phyloP scores from a whole-genome alignment of 2,113 vertebrate species.

The Condylura cristata region DNA sequence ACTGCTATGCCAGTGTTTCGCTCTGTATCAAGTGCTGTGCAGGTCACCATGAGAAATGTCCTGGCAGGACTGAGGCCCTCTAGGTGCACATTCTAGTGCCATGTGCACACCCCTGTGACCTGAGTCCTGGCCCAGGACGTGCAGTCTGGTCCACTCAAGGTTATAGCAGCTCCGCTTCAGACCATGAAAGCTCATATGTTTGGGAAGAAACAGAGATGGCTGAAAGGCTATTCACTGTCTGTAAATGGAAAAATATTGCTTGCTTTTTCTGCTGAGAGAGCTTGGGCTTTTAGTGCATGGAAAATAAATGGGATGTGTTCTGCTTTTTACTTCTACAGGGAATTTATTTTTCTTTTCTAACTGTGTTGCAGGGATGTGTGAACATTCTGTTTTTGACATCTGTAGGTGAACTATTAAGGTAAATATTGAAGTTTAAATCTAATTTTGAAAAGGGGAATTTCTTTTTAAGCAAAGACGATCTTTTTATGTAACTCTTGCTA shows the following conservation, averaged over 20 bases:
- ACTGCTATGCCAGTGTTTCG: neutral
- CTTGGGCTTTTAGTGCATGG: neutral
- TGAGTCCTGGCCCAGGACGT: neutral
- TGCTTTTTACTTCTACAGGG: neutral
- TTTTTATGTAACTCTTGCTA: neutral
- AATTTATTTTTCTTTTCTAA: constrained; percentile 33
- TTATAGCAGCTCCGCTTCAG: neutral
- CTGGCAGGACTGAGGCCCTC: neutral
- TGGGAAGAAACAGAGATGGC: neutral
- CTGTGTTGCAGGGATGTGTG: constrained; percentile 87
- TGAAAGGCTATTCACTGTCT: neutral
- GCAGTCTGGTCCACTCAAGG: neutral
- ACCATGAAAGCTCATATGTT: neutral
- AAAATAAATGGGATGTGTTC: neutral
- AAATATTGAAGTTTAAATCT: constrained; percentile 69
- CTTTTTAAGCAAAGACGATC: constrained; percentile 22
- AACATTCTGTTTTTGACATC: constrained; percentile 87
- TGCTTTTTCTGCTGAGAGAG: neutral
- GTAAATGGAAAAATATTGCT: neutral
- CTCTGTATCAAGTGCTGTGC: neutral
- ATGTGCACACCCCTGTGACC: neutral
- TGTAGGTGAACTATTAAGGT: constrained; percentile 87
- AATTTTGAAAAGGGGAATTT: neutral
- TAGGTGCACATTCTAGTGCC: fast-evolving
- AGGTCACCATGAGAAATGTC: neutral